These are phyloP conservation scores for Emmelina monodactyla DNA, from an alignment of 2,888 invertebrate genomes.

Conservation along the genomic window DNA sequence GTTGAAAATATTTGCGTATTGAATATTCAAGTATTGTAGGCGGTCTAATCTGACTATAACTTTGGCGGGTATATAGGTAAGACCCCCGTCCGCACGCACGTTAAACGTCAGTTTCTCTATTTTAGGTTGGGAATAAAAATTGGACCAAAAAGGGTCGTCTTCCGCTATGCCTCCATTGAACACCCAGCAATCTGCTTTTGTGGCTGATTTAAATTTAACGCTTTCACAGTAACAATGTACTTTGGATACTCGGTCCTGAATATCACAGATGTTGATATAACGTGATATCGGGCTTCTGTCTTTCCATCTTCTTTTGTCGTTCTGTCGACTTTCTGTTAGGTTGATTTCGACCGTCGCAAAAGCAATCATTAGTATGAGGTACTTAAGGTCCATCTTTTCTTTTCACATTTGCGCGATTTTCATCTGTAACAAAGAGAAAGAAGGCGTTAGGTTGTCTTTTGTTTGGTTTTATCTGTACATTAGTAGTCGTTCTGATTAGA, in stretches of 20 bases:
- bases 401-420: conserved; percentile 36
- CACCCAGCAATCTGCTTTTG: conserved; percentile 80
- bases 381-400: conserved; percentile 51
- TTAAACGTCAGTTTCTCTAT: conserved; percentile 74
- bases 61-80: conserved; percentile 76
- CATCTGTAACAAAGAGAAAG: conserved; percentile 52
- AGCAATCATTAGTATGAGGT: conserved; percentile 55
- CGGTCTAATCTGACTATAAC: conserved; percentile 72
- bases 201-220: conserved; percentile 63
- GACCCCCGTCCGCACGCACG: conserved; percentile 72
- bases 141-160: conserved; percentile 77
- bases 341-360: conserved; percentile 56
- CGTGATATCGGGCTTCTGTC: conserved; percentile 47
- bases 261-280: conserved; percentile 66
- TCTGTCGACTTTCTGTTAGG: conserved; percentile 54
- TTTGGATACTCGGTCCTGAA: conserved; percentile 61
- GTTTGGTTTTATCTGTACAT: conserved; percentile 26
- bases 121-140: conserved; percentile 76
- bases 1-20: conserved; percentile 75
- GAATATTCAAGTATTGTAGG: conserved; percentile 72
- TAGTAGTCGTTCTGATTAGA: conserved; percentile 30
- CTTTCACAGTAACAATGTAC: conserved; percentile 74
- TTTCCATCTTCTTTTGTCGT: conserved; percentile 55
- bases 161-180: conserved; percentile 74
- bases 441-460: conserved; percentile 27